Percentiles rank a stretch among this genome's conserved stretches.
These are phyloP conservation scores for Conopomorpha cramerella DNA, from an alignment of 1,140 invertebrate species.

Conservation along the genomic window DNA sequence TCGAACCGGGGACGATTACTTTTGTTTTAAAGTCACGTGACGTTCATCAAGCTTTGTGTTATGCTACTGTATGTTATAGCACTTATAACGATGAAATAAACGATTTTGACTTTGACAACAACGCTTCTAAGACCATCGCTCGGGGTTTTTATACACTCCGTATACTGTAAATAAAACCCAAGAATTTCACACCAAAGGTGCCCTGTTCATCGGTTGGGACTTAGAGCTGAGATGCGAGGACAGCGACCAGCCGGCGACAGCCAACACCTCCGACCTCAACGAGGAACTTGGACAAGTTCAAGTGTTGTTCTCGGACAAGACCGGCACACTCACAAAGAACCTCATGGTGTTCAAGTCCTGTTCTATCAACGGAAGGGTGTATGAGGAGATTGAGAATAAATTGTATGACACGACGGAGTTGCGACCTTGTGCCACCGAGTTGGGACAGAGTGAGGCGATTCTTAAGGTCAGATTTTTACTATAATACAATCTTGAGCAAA, in stretches of 20 bases:
- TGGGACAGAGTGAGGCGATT: constrained; percentile 29
- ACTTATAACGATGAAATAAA: too few species aligned
- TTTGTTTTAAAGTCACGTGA: too few species aligned
- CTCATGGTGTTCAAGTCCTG: constrained; percentile 98
- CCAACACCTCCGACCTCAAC: constrained; percentile 97
- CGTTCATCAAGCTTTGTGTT: too few species aligned
- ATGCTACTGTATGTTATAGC: too few species aligned
- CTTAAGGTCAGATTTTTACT: constrained; percentile 36
- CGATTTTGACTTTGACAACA: too few species aligned
- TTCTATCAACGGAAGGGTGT: constrained; percentile 82
- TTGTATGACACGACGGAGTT: constrained; percentile 60
- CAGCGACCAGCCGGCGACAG: constrained; percentile 91
- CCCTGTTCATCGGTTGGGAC: constrained; percentile 92
- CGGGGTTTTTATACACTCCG: too few species aligned
- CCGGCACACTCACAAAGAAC: constrained; percentile 95
- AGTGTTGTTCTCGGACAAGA: constrained; percentile 95
- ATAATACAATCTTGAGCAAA: too few species aligned
- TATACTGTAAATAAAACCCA: too few species aligned
- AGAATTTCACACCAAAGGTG: too few species aligned
- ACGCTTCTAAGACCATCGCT: too few species aligned
- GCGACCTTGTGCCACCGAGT: too few species aligned
- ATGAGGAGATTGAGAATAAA: constrained; percentile 63
- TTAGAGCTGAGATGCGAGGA: constrained; percentile 91
- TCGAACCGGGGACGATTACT: too few species aligned
- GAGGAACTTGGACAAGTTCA: constrained; percentile 97